A percentile compares a stretch with the other conserved stretches of the same genome.
These are phyloP conservation scores for Microcebus lehilahytsara DNA, from an alignment of 2,113 vertebrate genomes.

Conservation along the genomic window DNA sequence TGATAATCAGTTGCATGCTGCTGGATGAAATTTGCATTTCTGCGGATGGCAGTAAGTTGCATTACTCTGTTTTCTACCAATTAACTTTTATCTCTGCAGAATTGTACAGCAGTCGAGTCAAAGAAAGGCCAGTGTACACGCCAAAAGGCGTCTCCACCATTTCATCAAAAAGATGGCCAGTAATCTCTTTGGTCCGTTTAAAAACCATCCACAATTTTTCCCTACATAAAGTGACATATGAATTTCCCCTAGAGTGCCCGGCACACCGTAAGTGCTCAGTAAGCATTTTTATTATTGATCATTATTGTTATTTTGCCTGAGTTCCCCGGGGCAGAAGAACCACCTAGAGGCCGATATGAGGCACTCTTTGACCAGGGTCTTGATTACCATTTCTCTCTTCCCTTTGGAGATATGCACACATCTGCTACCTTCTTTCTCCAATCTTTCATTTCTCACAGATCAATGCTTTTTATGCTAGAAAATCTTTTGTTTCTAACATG, in stretches of 20 bases:
- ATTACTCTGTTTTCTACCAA: background rate
- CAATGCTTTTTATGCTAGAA: background rate
- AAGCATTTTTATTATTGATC: background rate
- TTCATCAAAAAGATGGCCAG: background rate
- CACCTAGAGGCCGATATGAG: background rate
- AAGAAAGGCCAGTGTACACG: background rate
- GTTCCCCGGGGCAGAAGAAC: background rate
- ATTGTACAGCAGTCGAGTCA: background rate
- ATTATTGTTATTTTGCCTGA: background rate
- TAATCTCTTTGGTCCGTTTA: background rate
- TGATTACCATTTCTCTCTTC: background rate
- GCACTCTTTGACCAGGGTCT: background rate
- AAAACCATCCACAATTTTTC: background rate
- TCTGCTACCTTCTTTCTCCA: background rate
- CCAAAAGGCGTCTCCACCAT: accelerated
- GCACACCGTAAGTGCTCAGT: background rate
- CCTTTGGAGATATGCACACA: background rate
- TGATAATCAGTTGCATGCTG: background rate
- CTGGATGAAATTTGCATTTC: background rate
- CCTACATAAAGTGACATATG: background rate
- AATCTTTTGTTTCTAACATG: background rate
- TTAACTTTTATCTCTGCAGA: background rate
- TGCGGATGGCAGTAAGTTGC: background rate
- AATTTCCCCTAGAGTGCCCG: background rate
- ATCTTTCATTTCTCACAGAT: background rate